Base-by-base conservation (phyloP, 1,140 invertebrate genomes). In the Metopolophium dirhodum region DNA sequence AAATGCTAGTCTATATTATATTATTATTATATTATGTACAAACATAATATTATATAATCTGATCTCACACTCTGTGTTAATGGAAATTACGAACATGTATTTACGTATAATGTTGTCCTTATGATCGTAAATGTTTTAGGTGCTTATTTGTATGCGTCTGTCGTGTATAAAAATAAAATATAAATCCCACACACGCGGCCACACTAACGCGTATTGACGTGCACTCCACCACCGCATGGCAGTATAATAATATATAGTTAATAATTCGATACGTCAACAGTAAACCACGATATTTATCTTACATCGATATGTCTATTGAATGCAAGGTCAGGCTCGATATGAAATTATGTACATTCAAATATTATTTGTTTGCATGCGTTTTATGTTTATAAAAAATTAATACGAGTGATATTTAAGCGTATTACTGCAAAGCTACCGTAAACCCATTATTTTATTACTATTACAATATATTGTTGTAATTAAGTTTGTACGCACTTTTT, bases 1-100 rank as follows among this genome's bases (percentile, higher is more conserved):
- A 51, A 37, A 92, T 83, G 90, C 90, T 92, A 92, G 90, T 92
- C 89, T 68, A 90, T 68, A 35, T 47, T 41, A 22, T 26, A 23
- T 23, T 47, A 30, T 45, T 45, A 41, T 23, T 86, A 47, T 45
- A 47, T 47, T 86, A 86, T 45, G 9, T 89, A 89, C 35, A 37
- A n/a, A 89, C 20, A 49, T 41, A 37, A 41, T 47, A 37, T 26
- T 57, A 30, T 61, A 90, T 30, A 45, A 45, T 26, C 20, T 90
- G 54, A 90, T 90, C 89, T 90, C 89, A 90, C 54, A 35, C 61
- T 77, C 22, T 77, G 61, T 77, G 11, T 77, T 77, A 77, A 77
- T 30, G 23, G 35, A 23, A 51, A 88, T 54, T 47, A 86, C 26
- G 6, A 86, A 86, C 30, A 86, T 47, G 45, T 86, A 7, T n/a